phyloP scores from a whole-genome alignment of 2,888 invertebrate genomes.

The Piscicola geometra region DNA sequence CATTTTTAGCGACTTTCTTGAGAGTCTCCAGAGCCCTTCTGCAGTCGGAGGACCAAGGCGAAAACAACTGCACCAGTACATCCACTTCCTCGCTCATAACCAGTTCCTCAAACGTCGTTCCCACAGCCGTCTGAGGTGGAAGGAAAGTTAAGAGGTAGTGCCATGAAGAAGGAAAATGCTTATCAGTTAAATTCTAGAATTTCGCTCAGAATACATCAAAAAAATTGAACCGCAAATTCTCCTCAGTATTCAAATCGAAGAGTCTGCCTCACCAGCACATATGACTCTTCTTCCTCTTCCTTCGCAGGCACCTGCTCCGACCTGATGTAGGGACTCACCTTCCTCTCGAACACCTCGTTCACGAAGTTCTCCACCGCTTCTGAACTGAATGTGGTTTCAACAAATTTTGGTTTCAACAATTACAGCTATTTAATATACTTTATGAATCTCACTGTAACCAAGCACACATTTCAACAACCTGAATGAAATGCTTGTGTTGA shows the following conservation, averaged over 20 bases:
- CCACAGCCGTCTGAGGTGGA: conserved; percentile 22
- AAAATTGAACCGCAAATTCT: too few species aligned
- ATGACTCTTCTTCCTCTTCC: neutral
- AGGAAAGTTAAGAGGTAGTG: neutral
- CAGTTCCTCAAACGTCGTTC: conserved; percentile 32
- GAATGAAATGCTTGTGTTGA: too few species aligned
- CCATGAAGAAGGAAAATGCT: neutral
- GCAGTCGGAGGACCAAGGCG: conserved; percentile 34
- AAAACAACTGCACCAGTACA: conserved; percentile 29
- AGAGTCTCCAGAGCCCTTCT: conserved; percentile 17
- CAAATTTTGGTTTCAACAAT: too few species aligned
- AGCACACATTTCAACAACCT: too few species aligned
- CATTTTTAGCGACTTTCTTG: conserved; percentile 34
- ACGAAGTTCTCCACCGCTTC: conserved; percentile 31
- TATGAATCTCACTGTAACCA: too few species aligned
- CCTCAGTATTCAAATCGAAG: too few species aligned
- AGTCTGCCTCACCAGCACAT: neutral
- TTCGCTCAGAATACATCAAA: too few species aligned
- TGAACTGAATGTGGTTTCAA: conserved; percentile 13
- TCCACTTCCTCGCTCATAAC: conserved; percentile 32
- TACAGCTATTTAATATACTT: too few species aligned
- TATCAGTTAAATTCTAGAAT: too few species aligned
- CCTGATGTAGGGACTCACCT: conserved; percentile 27
- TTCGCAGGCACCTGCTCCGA: conserved; percentile 15
- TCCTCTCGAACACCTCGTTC: conserved; percentile 19